Conservation (phyloP, 2,797 vertebrate genomes). For the Benthosema pterotum region DNA sequence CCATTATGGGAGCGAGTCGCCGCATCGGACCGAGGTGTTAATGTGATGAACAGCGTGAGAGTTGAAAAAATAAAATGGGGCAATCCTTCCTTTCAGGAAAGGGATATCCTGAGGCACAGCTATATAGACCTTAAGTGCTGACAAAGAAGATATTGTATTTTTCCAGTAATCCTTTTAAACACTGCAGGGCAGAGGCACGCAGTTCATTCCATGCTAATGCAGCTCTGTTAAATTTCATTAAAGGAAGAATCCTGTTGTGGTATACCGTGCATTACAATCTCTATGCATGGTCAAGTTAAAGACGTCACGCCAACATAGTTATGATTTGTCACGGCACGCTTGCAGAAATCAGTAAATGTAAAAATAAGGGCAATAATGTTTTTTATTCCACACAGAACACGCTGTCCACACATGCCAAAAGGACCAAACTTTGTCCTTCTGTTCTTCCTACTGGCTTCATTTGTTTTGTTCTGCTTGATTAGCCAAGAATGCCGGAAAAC, state of each 20-base stretch:
- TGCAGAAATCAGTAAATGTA: slow-evolving; percentile 28
- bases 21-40: slow-evolving; percentile 69
- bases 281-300: slow-evolving; percentile 18
- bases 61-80: slow-evolving; percentile 62
- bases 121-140: slow-evolving; percentile 86
- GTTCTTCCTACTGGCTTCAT: slow-evolving; percentile 61
- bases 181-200: slow-evolving; percentile 71
- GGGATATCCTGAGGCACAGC: slow-evolving; percentile 85
- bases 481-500: slow-evolving; percentile 74
- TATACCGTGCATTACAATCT: slow-evolving; percentile 38
- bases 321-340: slow-evolving; percentile 17
- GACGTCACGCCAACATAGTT: slow-evolving; percentile 32
- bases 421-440: slow-evolving; percentile 27
- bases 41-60: slow-evolving; percentile 72
- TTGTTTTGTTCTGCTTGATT: slow-evolving; percentile 83
- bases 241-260: slow-evolving; percentile 57
- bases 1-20: slow-evolving; percentile 51
- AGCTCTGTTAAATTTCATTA: slow-evolving; percentile 59
- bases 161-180: slow-evolving; percentile 81
- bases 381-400: slow-evolving; percentile 43
- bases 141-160: slow-evolving; percentile 86
- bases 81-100: slow-evolving; percentile 84
- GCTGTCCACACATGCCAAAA: slow-evolving; percentile 42
- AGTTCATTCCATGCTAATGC: slow-evolving; percentile 69
- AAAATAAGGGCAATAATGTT: slow-evolving; percentile 50